Evolutionary conservation across 2,113 vertebrate species (phyloP).

Genomic region (Archilochus colubris): DNA sequence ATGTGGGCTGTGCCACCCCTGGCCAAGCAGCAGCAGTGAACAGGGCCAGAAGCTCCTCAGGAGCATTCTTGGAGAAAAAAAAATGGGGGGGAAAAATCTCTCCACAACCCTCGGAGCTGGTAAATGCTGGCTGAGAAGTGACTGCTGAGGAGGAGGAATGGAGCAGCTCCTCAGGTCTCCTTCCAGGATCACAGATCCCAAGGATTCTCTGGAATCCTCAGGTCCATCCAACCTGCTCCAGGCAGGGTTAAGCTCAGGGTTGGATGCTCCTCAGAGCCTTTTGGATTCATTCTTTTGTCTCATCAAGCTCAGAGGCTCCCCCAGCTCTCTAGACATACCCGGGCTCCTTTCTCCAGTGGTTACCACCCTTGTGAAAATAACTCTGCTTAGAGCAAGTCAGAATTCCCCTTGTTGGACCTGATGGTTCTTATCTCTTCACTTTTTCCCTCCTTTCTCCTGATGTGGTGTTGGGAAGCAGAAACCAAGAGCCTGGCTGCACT

Average conservation of each 20-base stretch:
- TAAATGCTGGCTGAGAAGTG: not conserved
- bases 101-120: not conserved
- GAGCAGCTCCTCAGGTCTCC: not conserved
- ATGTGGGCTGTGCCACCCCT: rapidly evolving
- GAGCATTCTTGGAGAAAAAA: rapidly evolving
- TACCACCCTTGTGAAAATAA: not conserved
- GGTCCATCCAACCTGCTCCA: not conserved
- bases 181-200: not conserved
- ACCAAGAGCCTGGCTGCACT: not conserved
- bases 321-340: not conserved
- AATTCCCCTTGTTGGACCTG: not conserved
- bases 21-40: not conserved
- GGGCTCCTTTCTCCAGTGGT: not conserved
- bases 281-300: too few species aligned
- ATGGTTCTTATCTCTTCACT: not conserved
- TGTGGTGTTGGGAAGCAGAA: rapidly evolving
- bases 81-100: not conserved
- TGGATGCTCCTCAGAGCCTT: not conserved
- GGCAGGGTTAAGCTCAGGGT: not conserved
- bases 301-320: not conserved
- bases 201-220: not conserved
- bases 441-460: not conserved
- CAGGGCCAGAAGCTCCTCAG: not conserved
- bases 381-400: not conserved
- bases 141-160: rapidly evolving